Evolutionary conservation across 2,888 invertebrate species (phyloP), one percentile per base, ranked within the genome.

Genomic region (Mayetiola destructor): DNA sequence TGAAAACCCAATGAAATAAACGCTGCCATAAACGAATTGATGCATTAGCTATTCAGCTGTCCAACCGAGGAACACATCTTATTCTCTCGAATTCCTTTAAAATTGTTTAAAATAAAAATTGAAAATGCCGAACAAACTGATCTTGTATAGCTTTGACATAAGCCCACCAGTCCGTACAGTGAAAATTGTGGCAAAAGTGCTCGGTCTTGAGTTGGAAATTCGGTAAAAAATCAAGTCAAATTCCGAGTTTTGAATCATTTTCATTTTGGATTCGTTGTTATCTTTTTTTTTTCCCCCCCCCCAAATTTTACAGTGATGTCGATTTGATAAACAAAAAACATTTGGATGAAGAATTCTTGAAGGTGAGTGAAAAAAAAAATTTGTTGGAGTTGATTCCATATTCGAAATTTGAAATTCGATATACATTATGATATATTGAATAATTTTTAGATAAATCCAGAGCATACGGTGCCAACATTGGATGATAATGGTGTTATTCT

Each of bases 391-490:
- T 23, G 54, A 35, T 35, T 9, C 32, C 2, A n/a, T 54, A 35
- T 21, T 53, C 10, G 2, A 29, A 20, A 9, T 29, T 29, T 9
- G 5, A 12, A 30, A 30, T 30, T 12, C 18, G 18, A 32, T 18
- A 14, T 9, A 53, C 8, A 18, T 35, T 4, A 29, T 35, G 35
- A 10, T 35, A 12, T 30, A 29, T 16, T 16, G 9, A n/a, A 29
- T 23, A 23, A 4, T 42, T 23, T 23, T 30, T 18, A 56, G 81
- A 74, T 84, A 63, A 84, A 82, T 65, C 80, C 80, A 2, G 73
- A 81, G 36, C 78, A 79, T 61, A 56, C 80, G 63, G 77, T 85
- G 27, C 85, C 85, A 23, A 79, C 79, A 1, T 64, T 85, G 62
- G 68, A 77, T 29, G 77, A 78, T 55, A 75, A 76, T 57, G 73